Conservation (phyloP, 1,140 invertebrate genomes). For the Wiebesia pumilae region DNA sequence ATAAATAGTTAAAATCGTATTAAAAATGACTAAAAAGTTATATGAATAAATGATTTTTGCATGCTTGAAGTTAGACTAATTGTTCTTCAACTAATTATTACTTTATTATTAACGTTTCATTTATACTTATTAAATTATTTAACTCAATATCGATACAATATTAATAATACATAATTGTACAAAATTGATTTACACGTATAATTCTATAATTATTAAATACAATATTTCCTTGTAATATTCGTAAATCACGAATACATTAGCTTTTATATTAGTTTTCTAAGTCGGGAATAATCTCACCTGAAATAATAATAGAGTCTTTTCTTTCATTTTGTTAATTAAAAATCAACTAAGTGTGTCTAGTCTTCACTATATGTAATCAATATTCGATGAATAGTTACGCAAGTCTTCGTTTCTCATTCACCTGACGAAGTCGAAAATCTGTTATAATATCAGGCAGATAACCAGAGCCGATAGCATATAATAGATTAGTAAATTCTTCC, state of each 20-base stretch:
- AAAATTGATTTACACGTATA: not conserved
- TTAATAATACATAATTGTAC: no score
- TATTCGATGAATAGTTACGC: not conserved
- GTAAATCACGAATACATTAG: not conserved
- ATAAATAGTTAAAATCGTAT: no score
- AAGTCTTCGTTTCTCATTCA: not conserved
- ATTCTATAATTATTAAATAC: not conserved
- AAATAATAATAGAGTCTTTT: not conserved
- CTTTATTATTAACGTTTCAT: no score
- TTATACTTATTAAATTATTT: no score
- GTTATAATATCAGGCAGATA: not conserved
- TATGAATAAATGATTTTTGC: no score
- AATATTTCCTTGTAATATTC: not conserved
- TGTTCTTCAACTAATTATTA: no score
- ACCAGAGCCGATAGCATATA: not conserved
- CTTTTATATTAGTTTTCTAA: not conserved
- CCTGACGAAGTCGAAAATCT: conserved; percentile 1
- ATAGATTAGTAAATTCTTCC: conserved; percentile 6
- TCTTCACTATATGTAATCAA: conserved; percentile 28
- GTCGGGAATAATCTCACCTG: no score
- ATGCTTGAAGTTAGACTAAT: no score
- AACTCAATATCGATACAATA: no score
- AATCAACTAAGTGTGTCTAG: not conserved
- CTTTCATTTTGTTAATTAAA: not conserved
- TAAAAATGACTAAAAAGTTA: no score